These are phyloP conservation scores for Oedothorax gibbosus DNA, from an alignment of 1,140 invertebrate species.

Conservation along the genomic window DNA sequence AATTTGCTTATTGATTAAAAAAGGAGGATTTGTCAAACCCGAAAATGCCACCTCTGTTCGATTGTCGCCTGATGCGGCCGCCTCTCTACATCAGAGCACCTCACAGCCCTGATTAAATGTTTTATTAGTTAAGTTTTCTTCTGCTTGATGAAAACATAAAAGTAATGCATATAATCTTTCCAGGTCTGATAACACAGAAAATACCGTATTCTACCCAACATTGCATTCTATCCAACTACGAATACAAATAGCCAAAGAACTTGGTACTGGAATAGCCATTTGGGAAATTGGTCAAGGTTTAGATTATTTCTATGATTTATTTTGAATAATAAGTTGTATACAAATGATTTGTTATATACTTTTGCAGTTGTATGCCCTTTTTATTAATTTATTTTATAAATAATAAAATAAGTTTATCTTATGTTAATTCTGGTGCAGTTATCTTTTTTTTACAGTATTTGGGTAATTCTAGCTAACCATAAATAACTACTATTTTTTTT, in stretches of 20 bases:
- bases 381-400: slow-evolving; percentile 1
- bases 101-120: too few species aligned
- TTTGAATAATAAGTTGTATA: slow-evolving; percentile 72
- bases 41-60: too few species aligned
- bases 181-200: slow-evolving; percentile 76
- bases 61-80: too few species aligned
- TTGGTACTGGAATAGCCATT: slow-evolving; percentile 87
- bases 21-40: too few species aligned
- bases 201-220: slow-evolving; percentile 89
- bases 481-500: too few species aligned
- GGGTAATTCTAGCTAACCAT: too few species aligned
- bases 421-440: not conserved
- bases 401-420: slow-evolving; percentile 2
- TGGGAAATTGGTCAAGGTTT: slow-evolving; percentile 97
- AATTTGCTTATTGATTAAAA: too few species aligned
- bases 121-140: too few species aligned
- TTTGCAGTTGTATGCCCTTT: not conserved
- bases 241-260: slow-evolving; percentile 81
- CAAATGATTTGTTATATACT: not conserved
- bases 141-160: too few species aligned
- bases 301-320: slow-evolving; percentile 93
- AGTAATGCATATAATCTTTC: slow-evolving; percentile 61
- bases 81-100: too few species aligned
- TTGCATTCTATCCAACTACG: slow-evolving; percentile 84
- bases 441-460: not conserved